Conservation (phyloP, 2,113 vertebrate species). For the Campylomormyrus tamandua region DNA sequence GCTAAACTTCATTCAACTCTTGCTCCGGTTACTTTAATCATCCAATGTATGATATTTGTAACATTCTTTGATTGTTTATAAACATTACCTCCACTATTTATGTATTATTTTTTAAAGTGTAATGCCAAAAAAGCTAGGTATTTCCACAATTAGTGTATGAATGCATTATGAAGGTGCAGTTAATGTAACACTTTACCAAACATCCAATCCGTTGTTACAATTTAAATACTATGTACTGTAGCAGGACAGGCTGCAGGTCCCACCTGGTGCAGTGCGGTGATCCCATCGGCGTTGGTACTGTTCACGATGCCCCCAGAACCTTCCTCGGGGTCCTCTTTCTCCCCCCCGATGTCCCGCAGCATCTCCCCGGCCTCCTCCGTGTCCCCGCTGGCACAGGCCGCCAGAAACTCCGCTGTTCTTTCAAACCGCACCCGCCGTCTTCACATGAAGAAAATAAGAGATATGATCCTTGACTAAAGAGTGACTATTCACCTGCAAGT, state of each 20-base stretch:
- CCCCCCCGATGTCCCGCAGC: conserved; percentile 55
- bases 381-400: conserved; percentile 76
- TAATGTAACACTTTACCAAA: not conserved
- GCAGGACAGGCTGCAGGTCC: not conserved
- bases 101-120: no score
- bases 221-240: not conserved
- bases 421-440: conserved; percentile 73
- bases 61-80: not conserved
- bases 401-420: conserved; percentile 77
- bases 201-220: not conserved
- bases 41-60: not conserved
- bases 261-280: conserved; percentile 84
- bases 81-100: no score
- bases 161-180: not conserved
- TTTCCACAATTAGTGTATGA: not conserved
- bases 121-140: no score
- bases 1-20: not conserved
- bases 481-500: no score
- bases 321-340: conserved; percentile 22
- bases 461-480: not conserved
- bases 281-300: conserved; percentile 79
- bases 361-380: conserved; percentile 72
- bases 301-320: conserved; percentile 49
- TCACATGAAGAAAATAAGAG: not conserved
- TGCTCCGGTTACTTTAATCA: not conserved